Evolutionary conservation across 1,140 invertebrate species (phyloP), one percentile per base, ranked within the genome.

Genomic region (Drosophila mayri): DNA sequence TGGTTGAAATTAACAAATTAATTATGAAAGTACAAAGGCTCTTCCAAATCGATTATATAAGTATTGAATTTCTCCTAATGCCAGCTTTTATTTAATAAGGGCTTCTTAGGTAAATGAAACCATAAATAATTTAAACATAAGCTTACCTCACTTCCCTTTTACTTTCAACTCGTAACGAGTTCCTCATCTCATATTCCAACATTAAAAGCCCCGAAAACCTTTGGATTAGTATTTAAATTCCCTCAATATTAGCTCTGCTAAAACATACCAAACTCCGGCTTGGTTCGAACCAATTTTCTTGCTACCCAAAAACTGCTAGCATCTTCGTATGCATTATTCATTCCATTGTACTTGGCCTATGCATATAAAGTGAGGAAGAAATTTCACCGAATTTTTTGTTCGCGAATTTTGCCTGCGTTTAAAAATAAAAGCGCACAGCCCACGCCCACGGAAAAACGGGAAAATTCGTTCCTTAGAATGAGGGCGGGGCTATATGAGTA

Each of bases 381-480:
- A 67, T 28, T 52, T 76, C 74, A 32, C 22, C 30, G 64, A 44
- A 47, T 40, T 37, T 66, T 37, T 25, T 41, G 44, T 25, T 41
- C 52, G 28, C 47, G 22, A 40, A 54, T 76, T 75, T 59, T 66
- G 61, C n/a, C 12, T 5, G 60, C 58, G 35, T 55, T 73, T 64
- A 76, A 76, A 76, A 68, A 68, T 52, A 60, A 60, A 68, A 59
- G 18, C 43, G 32, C 52, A 54, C 37, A 35, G 41, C 72, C 52
- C 22, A 49, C 64, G 37, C 37, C 20, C 43, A 32, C 47, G n/a
- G 49, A 47, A 47, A 46, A 38, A 38, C 22, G 30, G 52, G 35
- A 71, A 59, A 75, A 65, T 65, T 43, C 68, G 68, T 83, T 71
- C 44, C 58, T 40, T 57, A 74, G 82, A 81, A 60, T 67, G 66